phyloP scores from a whole-genome alignment of 2,113 vertebrate genomes.

The Nycticryphes semicollaris region DNA sequence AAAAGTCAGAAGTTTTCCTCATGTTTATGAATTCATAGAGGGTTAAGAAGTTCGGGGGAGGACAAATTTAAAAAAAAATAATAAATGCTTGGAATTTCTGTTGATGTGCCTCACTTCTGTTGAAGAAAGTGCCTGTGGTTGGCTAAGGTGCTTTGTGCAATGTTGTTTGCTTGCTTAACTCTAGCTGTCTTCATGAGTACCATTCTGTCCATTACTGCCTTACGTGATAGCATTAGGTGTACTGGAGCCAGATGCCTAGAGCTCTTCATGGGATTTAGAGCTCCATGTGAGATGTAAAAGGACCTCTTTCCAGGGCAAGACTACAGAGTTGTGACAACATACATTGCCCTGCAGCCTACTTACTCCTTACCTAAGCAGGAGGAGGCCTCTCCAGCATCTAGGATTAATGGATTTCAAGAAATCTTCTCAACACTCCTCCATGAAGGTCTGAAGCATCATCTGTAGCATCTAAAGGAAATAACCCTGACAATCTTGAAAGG shows the following conservation, averaged over 20 bases:
- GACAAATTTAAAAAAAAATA: not conserved
- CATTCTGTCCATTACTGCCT: not conserved
- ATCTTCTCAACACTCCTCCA: not conserved
- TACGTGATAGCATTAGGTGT: not conserved
- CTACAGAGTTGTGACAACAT: fast-evolving
- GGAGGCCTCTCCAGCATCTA: not conserved
- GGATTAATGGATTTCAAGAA: not conserved
- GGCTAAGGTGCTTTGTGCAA: not conserved
- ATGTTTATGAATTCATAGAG: not conserved
- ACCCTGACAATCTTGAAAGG: not conserved
- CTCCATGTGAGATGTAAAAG: not conserved
- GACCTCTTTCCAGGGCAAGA: not conserved
- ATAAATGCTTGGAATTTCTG: not conserved
- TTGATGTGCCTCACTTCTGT: not conserved
- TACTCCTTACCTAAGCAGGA: not conserved
- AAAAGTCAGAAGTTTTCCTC: not conserved
- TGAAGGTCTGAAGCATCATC: not conserved
- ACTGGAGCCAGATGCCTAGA: not conserved
- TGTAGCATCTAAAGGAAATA: not conserved
- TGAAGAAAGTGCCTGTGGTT: not conserved
- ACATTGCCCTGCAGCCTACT: not conserved
- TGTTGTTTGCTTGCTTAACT: not conserved
- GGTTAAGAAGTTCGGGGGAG: not conserved
- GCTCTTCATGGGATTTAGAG: not conserved
- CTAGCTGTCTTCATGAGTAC: not conserved